Evolutionary conservation across 2,113 vertebrate species (phyloP), one percentile per base, ranked within the genome.

Genomic region (Hucho hucho): DNA sequence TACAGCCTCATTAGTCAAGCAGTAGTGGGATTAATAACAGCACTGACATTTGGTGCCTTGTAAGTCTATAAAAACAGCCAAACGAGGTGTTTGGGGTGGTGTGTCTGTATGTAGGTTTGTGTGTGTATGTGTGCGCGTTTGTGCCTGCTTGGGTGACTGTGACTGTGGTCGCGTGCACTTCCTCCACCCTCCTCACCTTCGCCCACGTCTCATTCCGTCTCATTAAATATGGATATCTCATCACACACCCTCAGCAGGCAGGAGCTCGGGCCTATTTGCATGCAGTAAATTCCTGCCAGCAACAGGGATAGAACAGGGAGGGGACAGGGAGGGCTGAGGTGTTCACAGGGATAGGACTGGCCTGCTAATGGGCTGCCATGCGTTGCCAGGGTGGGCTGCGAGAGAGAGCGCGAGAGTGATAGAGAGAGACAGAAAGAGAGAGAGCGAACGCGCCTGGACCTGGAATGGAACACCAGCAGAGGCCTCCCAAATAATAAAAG

Each of bases 141-240:
- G 12, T 37, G 49, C 25, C 6, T n/a, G 46, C 4, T 13, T 72
- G 24, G 7, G 47, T 9, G 47, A 24, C 4, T 26, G 28, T 67
- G 26, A 16, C 11, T 18, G 26, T 58, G 25, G 69, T 64, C 65
- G 73, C 59, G 59, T 75, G 75, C 76, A 74, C 13, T 29, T 11
- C 68, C 67, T 77, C 84, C 87, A 88, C 87, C 87, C 83, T 87
- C 89, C 81, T 87, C 87, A 84, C 89, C 74, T 28, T 87, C 89
- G 89, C 81, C 89, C 91, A 93, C 94, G 92, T 93, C 95, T 95
- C 94, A 95, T 96, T 96, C 93, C 91, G 93, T 94, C 95, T 98
- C 97, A 98, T 99, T 98, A 99, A 99, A 98, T 97, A 99, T 99
- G 97, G 96, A 99, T 98, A 97, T 98, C 96, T 97, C 96, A 99